A percentile compares a stretch with the other conserved stretches of the same genome.
phyloP scores from a whole-genome alignment of 64 coral and sea anemone genomes.

The Orbicella faveolata region DNA sequence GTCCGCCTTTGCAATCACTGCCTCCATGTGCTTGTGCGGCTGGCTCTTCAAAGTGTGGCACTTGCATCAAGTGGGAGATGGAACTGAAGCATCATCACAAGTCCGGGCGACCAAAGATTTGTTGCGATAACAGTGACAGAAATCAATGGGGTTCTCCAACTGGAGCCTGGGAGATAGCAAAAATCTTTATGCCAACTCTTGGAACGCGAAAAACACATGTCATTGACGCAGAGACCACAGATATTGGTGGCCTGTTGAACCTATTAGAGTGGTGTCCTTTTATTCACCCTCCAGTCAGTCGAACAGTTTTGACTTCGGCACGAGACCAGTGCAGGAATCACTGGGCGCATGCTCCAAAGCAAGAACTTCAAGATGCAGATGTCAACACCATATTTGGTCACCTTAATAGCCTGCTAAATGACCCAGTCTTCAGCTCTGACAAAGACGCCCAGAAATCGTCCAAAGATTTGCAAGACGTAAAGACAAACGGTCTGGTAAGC shows the following conservation, averaged over 20 bases:
- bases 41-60: too few species aligned
- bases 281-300: neutral
- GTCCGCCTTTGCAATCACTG: neutral
- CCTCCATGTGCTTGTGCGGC: too few species aligned
- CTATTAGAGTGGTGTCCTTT: conserved; percentile 50
- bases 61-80: neutral
- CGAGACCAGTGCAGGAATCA: conserved; percentile 59
- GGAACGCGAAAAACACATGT: conserved; percentile 21
- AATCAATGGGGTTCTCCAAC: conserved; percentile 31
- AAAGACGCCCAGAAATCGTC: neutral
- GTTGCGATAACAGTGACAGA: conserved; percentile 43
- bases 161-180: conserved; percentile 59
- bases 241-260: conserved; percentile 53
- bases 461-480: neutral
- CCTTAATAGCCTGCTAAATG: conserved; percentile 23
- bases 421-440: conserved; percentile 23
- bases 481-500: neutral
- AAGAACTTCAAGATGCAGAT: conserved; percentile 28
- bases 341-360: conserved; percentile 49
- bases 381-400: conserved; percentile 2
- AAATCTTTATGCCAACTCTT: conserved; percentile 63
- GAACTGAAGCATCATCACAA: conserved; percentile 25
- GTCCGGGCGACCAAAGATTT: neutral
- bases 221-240: conserved; percentile 43
- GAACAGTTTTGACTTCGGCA: neutral